Base-by-base conservation (phyloP, 2,113 vertebrate species). In the Dipodomys spectabilis region DNA sequence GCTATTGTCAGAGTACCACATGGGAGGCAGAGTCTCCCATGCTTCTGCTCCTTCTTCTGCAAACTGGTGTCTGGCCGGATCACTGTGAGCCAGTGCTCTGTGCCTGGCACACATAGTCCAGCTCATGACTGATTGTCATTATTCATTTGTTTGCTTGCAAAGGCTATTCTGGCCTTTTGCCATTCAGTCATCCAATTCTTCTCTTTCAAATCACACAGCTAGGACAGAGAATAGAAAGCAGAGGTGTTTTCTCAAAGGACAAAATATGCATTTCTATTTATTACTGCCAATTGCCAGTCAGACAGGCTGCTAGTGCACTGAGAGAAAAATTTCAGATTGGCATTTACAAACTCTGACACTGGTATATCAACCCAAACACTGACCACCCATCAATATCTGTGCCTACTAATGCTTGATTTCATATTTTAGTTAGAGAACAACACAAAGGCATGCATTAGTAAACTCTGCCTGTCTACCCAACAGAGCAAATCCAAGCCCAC, bases 101-200 rank as follows among this genome's bases (percentile, higher is more conserved):
- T 2, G 6, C 6, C 22, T 23, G 44, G 20, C 13, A 30, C 13
- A 18, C 16, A 0, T 5, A 10, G 53, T 4, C 23, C 13, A 15
- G 32, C 0, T n/a, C 0, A 0, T 6, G 8, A 2, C 13, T 11
- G 39, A 20, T 4, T 28, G 13, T 2, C 23, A 5, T 32, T 7
- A 9, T 6, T 4, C 53, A 7, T 1, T 4, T 3, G 32, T 35
- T 45, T 82, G 11, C 12, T 20, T 64, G 6, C 57, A 7, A 28
- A 80, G 44, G 20, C 44, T 25, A 57, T 71, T 39, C 20, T 0
- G 22, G n/a, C n/a, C 16, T 72, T 68, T 5, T 62, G 27, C 19
- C 71, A 39, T 4, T 53, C 44, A 65, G 28, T 45, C 39, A 28
- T 7, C 19, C 16, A 0, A 2, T 19, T 12, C 15, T 69, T 53